phyloP scores from a whole-genome alignment of 2,888 invertebrate species.

The Nebria brevicollis region DNA sequence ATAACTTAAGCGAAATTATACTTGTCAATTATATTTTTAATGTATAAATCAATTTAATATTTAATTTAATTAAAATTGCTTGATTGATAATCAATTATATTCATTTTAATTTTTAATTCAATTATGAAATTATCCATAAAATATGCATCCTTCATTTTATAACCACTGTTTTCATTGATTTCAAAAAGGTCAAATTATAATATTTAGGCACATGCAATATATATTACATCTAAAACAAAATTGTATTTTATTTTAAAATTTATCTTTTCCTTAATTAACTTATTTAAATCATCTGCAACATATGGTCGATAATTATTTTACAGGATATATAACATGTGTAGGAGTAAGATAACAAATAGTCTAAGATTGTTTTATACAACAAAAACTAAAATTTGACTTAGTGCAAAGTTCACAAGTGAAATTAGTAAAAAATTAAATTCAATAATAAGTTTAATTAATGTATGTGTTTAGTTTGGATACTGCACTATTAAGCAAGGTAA shows the following conservation, averaged over 20 bases:
- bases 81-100: too few relatives aligned
- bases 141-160: background rate
- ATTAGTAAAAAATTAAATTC: background rate
- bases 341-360: background rate
- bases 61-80: too few relatives aligned
- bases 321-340: conserved; percentile 7
- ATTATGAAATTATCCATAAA: too few relatives aligned
- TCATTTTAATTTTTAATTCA: too few relatives aligned
- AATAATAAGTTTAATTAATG: background rate
- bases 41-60: too few relatives aligned
- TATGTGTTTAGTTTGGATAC: background rate
- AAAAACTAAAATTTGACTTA: background rate
- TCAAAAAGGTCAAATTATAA: conserved; percentile 5
- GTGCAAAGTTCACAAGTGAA: background rate
- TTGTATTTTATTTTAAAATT: background rate
- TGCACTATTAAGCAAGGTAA: background rate
- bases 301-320: background rate
- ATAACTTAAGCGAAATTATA: too few relatives aligned
- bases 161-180: conserved; percentile 15
- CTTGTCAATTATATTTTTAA: too few relatives aligned
- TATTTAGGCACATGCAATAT: background rate
- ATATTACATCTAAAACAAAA: background rate
- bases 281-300: too few relatives aligned
- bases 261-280: too few relatives aligned
- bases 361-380: background rate